Evolutionary conservation across 2,888 invertebrate species (phyloP).

Genomic region (Biston stratarius): DNA sequence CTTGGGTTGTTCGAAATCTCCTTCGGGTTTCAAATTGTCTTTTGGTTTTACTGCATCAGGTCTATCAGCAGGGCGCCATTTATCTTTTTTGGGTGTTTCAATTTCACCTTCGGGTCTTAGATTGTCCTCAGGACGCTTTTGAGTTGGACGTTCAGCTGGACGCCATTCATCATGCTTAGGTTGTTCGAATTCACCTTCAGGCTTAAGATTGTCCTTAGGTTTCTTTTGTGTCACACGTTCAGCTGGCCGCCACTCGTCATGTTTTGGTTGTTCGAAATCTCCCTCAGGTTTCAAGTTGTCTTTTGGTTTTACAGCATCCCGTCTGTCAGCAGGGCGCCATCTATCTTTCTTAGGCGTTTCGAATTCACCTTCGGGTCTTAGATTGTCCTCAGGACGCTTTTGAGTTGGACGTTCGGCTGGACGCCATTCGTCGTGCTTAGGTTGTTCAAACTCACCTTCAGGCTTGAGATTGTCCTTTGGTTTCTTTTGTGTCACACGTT

Average conservation of each 20-base stretch:
- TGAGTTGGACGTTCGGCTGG: conserved; percentile 63
- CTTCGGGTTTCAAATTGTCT: conserved; percentile 86
- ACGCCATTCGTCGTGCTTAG: conserved; percentile 68
- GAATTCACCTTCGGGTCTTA: conserved; percentile 87
- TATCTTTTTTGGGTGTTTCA: conserved; percentile 63
- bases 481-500: conserved; percentile 51
- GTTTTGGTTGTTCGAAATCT: conserved; percentile 76
- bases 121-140: conserved; percentile 60
- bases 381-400: conserved; percentile 69
- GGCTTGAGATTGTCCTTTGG: conserved; percentile 85
- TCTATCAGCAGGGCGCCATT: conserved; percentile 64
- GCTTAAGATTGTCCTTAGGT: conserved; percentile 85
- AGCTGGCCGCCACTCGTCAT: conserved; percentile 69
- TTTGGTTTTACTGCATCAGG: conserved; percentile 61
- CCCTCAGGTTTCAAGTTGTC: conserved; percentile 78
- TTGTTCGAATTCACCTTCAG: conserved; percentile 87
- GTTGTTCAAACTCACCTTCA: conserved; percentile 87
- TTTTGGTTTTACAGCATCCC: conserved; percentile 61
- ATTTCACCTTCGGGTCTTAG: conserved; percentile 74
- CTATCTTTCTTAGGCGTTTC: conserved; percentile 72
- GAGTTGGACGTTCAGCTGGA: conserved; percentile 69
- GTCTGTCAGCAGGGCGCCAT: conserved; percentile 70
- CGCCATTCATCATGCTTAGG: conserved; percentile 71
- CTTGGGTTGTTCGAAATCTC: conserved; percentile 83
- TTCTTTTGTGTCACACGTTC: conserved; percentile 58